A percentile compares a stretch with the other conserved stretches of the same genome.
Conservation (phyloP, 2,888 invertebrate genomes). For the Caenorhabditis sp. region DNA sequence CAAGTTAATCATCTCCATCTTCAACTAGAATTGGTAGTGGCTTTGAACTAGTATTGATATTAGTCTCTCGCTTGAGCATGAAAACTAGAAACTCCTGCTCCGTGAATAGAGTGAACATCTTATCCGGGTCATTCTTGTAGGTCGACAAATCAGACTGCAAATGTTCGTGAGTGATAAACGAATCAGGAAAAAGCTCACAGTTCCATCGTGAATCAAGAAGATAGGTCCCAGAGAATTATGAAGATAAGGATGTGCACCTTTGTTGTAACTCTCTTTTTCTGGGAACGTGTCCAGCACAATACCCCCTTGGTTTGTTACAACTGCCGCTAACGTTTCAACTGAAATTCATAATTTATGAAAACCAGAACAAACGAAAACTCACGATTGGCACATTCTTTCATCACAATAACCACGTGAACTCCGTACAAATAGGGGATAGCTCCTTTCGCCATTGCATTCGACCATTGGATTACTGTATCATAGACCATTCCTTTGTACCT, state of each 20-base stretch:
- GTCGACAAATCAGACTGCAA: slow-evolving; percentile 1
- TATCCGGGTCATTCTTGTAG: slow-evolving; percentile 16
- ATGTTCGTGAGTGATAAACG: not conserved
- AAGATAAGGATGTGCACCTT: slow-evolving; percentile 31
- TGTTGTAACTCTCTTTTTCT: slow-evolving; percentile 15
- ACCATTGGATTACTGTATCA: slow-evolving; percentile 42
- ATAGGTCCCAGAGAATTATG: slow-evolving; percentile 24
- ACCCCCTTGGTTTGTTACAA: slow-evolving; percentile 13
- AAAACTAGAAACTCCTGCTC: slow-evolving; percentile 22
- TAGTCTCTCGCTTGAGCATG: slow-evolving; percentile 26
- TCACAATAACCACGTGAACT: slow-evolving; percentile 28
- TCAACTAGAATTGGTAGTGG: slow-evolving; percentile 7
- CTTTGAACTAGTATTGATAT: slow-evolving; percentile 9
- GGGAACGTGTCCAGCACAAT: slow-evolving; percentile 23
- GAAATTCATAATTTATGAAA: not conserved
- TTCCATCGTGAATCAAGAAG: slow-evolving; percentile 37
- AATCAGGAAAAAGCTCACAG: not conserved
- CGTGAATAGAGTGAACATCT: slow-evolving; percentile 22
- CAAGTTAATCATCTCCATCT: slow-evolving; percentile 9
- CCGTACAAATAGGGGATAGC: slow-evolving; percentile 37
- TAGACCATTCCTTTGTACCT: slow-evolving; percentile 31
- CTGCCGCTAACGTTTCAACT: not conserved
- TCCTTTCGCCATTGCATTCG: slow-evolving; percentile 43
- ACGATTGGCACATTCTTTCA: slow-evolving; percentile 29
- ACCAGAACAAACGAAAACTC: not conserved